Evolutionary conservation across 2,888 invertebrate genomes (phyloP).

Genomic region (Eupithecia subfuscata): DNA sequence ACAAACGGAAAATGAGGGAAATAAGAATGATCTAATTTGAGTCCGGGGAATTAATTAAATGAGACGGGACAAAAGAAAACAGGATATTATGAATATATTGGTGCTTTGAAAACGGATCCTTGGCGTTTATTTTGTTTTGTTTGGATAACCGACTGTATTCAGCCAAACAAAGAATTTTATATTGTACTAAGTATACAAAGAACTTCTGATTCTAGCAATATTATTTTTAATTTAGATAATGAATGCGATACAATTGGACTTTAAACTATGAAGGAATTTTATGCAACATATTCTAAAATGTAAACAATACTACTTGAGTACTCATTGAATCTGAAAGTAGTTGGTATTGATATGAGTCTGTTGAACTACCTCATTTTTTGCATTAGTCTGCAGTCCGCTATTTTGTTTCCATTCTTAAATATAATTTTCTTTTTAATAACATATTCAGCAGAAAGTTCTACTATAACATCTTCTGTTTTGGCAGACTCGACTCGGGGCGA

Average conservation of each 20-base stretch:
- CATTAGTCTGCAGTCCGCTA: no score
- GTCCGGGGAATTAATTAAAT: slow-evolving; percentile 50
- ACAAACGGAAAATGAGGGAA: slow-evolving; percentile 39
- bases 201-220: neutral
- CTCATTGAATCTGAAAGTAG: neutral
- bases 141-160: slow-evolving; percentile 18
- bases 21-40: slow-evolving; percentile 51
- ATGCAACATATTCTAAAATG: neutral
- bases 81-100: slow-evolving; percentile 41
- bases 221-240: neutral
- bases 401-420: neutral
- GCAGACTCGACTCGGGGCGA: slow-evolving; percentile 15
- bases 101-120: slow-evolving; percentile 46
- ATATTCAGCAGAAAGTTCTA: neutral
- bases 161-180: slow-evolving; percentile 2
- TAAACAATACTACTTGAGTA: neutral
- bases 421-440: neutral
- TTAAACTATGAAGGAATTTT: neutral
- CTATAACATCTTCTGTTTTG: slow-evolving; percentile 16
- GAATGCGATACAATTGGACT: neutral
- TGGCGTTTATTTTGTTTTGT: slow-evolving; percentile 47
- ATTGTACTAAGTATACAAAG: neutral
- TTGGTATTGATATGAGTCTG: no score
- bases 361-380: no score
- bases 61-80: slow-evolving; percentile 48